Base-by-base conservation (phyloP, 2,888 invertebrate genomes). In the Amblyteles armatorius region DNA sequence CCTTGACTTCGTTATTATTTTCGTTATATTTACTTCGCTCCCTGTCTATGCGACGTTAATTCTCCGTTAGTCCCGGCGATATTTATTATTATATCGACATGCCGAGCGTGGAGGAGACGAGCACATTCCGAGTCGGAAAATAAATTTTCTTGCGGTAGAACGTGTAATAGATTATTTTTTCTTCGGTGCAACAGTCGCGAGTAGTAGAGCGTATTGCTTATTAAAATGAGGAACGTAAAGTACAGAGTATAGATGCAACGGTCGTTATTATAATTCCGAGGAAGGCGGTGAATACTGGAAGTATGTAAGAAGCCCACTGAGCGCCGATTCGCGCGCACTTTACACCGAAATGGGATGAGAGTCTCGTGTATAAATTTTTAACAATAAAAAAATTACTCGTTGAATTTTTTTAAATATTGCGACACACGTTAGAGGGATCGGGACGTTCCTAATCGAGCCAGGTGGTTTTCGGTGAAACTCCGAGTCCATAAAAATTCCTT, bases 71-170 rank as follows among this genome's bases (percentile, higher is more conserved):
- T 63, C 13, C 33, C 11, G 68, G 52, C 57, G 68, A 60, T 68
- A 60, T 74, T 40, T 40, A 11, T 68, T 60, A 50, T 81, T 69
- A 63, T 63, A 57, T 79, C 16, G n/a, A 29, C 71, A 82, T 52
- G 71, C 71, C 81, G 81, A 82, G 76, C 81, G 69, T 76, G 57
- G 69, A 76, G n/a, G 50, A 48, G 67, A n/a, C 22, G 22, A 76
- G 19, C 16, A n/a, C 22, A 11, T 55, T 4, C 22, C 7, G 22
- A 55, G 55, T n/a, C 11, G 11, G 5, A 48, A 60, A 36, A 52
- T 67, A 52, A 67, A 67, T 72, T 63, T 79, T 65, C 48, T 48
- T 50, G 65, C 69, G 19, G 29, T 33, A 26, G n/a, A 26, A 60
- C 36, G 16, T 5, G 13, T 2, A 9, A n/a, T 29, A n/a, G 1